Conservation (phyloP, 2,113 vertebrate species). For the Brachypteracias leptosomus region DNA sequence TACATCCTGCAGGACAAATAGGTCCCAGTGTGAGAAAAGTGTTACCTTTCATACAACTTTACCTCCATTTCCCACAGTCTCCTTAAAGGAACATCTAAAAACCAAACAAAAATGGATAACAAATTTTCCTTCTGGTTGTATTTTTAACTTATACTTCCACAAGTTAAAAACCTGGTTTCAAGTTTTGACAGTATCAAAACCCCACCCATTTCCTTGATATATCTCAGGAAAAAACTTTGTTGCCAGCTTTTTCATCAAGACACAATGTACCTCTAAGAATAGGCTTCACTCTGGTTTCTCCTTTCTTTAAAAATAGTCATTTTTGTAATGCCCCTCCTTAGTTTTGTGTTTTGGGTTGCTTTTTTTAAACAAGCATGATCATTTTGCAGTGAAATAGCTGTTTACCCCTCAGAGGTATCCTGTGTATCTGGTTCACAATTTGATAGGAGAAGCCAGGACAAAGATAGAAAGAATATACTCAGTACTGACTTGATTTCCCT, state of each 20-base stretch:
- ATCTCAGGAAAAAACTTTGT: slow-evolving; percentile 1
- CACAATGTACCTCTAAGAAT: slow-evolving; percentile 35
- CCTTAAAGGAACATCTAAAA: background rate
- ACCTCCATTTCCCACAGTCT: background rate
- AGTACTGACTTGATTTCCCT: background rate
- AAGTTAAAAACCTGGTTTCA: background rate
- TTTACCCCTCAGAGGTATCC: background rate
- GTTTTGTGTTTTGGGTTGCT: background rate
- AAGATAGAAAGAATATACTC: background rate
- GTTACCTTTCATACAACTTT: background rate
- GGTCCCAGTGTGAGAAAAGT: background rate
- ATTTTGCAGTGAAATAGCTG: background rate
- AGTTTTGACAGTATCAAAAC: background rate
- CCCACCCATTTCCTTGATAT: background rate
- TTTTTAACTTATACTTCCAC: background rate
- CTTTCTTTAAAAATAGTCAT: background rate
- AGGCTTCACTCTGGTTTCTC: background rate
- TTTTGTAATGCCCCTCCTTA: background rate
- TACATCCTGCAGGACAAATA: background rate
- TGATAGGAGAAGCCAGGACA: background rate
- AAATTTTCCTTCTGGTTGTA: background rate
- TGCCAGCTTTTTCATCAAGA: slow-evolving; percentile 13
- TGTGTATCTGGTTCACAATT: background rate
- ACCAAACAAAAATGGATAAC: background rate
- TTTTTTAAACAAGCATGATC: background rate